A percentile compares a stretch with the other conserved stretches of the same genome.
Conservation (phyloP, 2,113 vertebrate species). For the Ptilorrhoa leucosticta region DNA sequence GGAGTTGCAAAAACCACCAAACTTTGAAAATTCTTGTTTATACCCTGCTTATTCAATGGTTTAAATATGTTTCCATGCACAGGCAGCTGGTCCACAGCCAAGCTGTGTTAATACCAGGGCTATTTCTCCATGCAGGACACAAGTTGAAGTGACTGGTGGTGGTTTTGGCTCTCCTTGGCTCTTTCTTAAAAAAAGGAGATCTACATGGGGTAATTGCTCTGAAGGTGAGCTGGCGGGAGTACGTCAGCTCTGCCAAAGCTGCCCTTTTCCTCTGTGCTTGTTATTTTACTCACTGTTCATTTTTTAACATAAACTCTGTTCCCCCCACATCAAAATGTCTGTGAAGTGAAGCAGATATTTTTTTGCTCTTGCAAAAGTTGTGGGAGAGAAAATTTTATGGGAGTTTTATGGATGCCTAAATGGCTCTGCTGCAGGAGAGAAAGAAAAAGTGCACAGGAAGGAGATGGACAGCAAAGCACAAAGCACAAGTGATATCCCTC, state of each 20-base stretch:
- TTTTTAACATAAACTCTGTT: background rate
- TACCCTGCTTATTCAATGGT: slow-evolving; percentile 2
- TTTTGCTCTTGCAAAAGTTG: slow-evolving; percentile 15
- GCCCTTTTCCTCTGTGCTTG: slow-evolving; percentile 8
- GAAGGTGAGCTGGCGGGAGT: slow-evolving; percentile 9
- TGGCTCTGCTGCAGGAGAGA: slow-evolving; percentile 22
- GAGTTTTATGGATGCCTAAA: slow-evolving; percentile 63
- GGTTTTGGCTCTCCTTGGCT: background rate
- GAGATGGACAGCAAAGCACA: slow-evolving; percentile 51
- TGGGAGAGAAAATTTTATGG: slow-evolving; percentile 51
- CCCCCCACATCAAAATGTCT: background rate
- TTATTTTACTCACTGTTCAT: slow-evolving; percentile 26
- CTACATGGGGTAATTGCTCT: background rate
- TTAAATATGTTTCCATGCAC: slow-evolving; percentile 38
- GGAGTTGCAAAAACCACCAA: slow-evolving; percentile 51
- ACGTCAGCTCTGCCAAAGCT: background rate
- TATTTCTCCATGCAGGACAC: background rate
- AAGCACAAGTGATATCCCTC: slow-evolving; percentile 14
- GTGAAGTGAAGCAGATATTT: slow-evolving; percentile 22
- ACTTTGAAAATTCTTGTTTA: slow-evolving; percentile 59
- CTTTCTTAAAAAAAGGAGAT: background rate
- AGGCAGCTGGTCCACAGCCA: background rate
- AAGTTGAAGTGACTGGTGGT: background rate
- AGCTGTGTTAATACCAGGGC: background rate
- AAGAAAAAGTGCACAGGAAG: slow-evolving; percentile 30